A percentile compares a stretch with the other conserved stretches of the same genome.
Conservation (phyloP, 2,113 vertebrate species). For the Ictidomys tridecemlineatus region DNA sequence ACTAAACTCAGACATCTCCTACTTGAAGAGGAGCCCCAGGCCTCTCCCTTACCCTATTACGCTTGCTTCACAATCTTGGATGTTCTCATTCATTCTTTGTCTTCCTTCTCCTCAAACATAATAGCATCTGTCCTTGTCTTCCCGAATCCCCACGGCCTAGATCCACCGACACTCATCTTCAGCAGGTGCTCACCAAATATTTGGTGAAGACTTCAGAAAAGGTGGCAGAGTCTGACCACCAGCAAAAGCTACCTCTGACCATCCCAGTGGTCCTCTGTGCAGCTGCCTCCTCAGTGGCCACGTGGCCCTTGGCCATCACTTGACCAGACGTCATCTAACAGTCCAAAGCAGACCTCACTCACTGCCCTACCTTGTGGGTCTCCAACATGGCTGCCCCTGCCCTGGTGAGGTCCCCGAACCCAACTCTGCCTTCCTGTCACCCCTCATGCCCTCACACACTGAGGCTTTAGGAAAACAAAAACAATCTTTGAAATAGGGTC, state of each 20-base stretch:
- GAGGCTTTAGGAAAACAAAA: not conserved
- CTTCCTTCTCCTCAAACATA: not conserved
- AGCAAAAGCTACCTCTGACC: not conserved
- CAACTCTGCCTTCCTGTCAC: not conserved
- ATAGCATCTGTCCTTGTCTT: not conserved
- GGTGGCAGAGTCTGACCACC: not conserved
- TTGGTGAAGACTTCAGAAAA: not conserved
- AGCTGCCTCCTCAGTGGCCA: not conserved
- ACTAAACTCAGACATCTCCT: not conserved
- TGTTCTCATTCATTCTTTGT: not conserved
- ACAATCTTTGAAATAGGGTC: too few species aligned
- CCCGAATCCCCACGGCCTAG: not conserved
- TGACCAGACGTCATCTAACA: not conserved
- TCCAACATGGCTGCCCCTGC: not conserved
- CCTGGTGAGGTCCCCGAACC: not conserved
- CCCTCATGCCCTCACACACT: not conserved
- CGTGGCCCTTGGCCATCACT: not conserved
- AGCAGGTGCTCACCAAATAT: slow-evolving; percentile 22
- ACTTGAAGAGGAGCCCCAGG: not conserved
- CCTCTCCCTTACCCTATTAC: not conserved
- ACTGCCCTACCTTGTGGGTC: too few species aligned
- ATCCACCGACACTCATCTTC: not conserved
- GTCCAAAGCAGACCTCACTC: accelerated
- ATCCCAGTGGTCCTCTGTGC: accelerated
- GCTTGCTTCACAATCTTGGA: not conserved